A percentile compares a stretch with the other conserved stretches of the same genome.
Conservation (phyloP, 2,888 invertebrate genomes). For the Diadegma fenestrale region DNA sequence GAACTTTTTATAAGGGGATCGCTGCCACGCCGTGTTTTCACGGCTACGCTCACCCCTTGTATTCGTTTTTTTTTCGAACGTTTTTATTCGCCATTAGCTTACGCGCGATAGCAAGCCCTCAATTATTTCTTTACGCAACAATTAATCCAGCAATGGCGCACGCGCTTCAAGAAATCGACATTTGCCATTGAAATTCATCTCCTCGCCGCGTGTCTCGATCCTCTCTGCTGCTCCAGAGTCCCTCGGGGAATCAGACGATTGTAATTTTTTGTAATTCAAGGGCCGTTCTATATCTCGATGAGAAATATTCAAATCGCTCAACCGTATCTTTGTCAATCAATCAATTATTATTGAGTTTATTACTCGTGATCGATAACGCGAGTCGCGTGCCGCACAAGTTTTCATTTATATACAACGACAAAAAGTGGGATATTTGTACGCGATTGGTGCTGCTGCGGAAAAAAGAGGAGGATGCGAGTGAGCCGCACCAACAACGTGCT, state of each 20-base stretch:
- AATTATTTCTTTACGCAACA: conserved; percentile 45
- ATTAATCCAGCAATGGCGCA: conserved; percentile 12
- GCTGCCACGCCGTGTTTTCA: too few relatives aligned
- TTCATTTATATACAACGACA: too few relatives aligned
- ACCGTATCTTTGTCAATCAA: neutral
- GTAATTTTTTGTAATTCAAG: neutral
- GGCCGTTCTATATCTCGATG: too few relatives aligned
- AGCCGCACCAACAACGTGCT: conserved; percentile 37
- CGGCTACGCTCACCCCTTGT: too few relatives aligned
- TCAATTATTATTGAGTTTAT: too few relatives aligned
- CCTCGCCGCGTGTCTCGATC: neutral
- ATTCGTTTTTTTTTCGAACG: conserved; percentile 19
- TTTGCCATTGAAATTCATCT: neutral
- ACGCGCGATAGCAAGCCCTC: conserved; percentile 18
- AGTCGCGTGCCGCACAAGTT: too few relatives aligned
- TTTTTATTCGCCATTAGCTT: conserved; percentile 1
- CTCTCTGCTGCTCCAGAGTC: neutral
- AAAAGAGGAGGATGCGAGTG: conserved; percentile 15
- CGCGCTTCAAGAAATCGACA: neutral
- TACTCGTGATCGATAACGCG: too few relatives aligned
- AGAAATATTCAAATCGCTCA: neutral
- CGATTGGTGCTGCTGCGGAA: neutral
- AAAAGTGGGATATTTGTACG: neutral
- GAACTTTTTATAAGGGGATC: too few relatives aligned
- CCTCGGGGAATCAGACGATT: conserved; percentile 1